Evolutionary conservation across 2,888 invertebrate genomes (phyloP).

Genomic region (Tanaodytes sp.): DNA sequence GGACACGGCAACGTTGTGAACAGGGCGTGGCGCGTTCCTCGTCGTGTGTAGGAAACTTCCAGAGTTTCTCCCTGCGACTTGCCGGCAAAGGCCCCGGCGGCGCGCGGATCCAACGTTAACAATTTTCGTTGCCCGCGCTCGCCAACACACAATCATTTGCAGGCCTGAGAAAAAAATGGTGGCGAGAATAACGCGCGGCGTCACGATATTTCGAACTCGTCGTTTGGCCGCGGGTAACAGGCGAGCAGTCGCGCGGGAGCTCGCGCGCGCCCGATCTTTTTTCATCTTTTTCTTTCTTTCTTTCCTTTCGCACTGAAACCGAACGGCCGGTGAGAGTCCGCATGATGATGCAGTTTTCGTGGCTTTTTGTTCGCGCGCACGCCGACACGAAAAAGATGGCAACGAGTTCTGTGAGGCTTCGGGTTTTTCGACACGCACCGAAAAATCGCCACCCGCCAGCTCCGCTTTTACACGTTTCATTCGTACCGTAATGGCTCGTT

Average conservation of each 20-base stretch:
- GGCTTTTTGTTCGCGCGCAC: background rate
- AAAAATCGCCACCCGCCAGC: too few species aligned
- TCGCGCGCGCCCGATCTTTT: too few species aligned
- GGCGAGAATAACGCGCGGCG: background rate
- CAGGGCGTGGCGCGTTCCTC: conserved; percentile 62
- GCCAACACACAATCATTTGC: conserved; percentile 43
- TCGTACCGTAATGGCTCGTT: too few species aligned
- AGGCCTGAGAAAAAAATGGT: conserved; percentile 3
- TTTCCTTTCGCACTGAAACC: background rate
- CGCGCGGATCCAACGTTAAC: too few species aligned
- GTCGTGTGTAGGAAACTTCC: conserved; percentile 51
- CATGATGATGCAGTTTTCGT: background rate
- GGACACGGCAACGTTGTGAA: conserved; percentile 64
- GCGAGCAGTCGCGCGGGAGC: background rate
- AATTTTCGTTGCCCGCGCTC: too few species aligned
- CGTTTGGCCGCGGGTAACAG: conserved; percentile 2
- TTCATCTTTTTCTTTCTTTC: too few species aligned
- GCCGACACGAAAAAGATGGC: background rate
- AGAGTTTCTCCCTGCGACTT: conserved; percentile 42
- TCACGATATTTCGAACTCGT: conserved; percentile 24
- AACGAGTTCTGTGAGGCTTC: too few species aligned
- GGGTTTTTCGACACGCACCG: too few species aligned
- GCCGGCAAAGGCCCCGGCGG: too few species aligned
- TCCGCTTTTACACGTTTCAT: too few species aligned
- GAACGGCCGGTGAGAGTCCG: background rate